Conservation (phyloP, 64 coral and sea anemone species). For the Acropora yongei region DNA sequence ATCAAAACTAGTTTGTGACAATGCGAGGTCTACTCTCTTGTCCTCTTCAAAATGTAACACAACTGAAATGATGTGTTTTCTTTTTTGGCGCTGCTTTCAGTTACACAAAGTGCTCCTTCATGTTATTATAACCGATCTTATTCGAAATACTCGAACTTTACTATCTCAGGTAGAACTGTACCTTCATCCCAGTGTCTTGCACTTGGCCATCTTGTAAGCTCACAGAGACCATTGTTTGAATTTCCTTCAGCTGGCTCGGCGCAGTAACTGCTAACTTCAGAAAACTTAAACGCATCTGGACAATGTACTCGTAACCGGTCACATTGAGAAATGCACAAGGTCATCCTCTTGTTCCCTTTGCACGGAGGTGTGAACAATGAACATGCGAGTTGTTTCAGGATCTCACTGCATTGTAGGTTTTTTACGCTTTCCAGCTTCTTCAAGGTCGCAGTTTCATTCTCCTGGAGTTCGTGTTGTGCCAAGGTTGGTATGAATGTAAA, state of each 20-base stretch:
- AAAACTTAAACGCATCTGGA: background rate
- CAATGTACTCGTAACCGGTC: background rate
- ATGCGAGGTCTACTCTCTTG: background rate
- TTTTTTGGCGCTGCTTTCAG: background rate
- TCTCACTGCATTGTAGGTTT: background rate
- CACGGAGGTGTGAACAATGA: slow-evolving; percentile 23
- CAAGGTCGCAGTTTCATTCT: background rate
- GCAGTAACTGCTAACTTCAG: slow-evolving; percentile 29
- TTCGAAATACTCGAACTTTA: background rate
- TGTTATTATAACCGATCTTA: background rate
- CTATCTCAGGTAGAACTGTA: background rate
- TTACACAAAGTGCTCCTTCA: background rate
- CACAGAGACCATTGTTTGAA: slow-evolving; percentile 35
- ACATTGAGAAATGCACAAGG: background rate
- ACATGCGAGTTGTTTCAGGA: background rate
- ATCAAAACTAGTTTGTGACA: too few relatives aligned
- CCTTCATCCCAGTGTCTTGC: slow-evolving; percentile 30
- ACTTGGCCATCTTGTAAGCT: slow-evolving; percentile 57
- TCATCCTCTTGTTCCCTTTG: background rate
- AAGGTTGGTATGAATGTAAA: background rate
- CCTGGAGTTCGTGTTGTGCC: background rate
- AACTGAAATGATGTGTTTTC: background rate
- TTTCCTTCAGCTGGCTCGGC: slow-evolving; percentile 26
- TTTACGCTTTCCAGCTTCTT: background rate
- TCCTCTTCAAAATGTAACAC: background rate